A percentile compares a stretch with the other conserved stretches of the same genome.
These are phyloP conservation scores for Erythrolamprus reginae DNA, from an alignment of 2,113 vertebrate species.

Conservation along the genomic window DNA sequence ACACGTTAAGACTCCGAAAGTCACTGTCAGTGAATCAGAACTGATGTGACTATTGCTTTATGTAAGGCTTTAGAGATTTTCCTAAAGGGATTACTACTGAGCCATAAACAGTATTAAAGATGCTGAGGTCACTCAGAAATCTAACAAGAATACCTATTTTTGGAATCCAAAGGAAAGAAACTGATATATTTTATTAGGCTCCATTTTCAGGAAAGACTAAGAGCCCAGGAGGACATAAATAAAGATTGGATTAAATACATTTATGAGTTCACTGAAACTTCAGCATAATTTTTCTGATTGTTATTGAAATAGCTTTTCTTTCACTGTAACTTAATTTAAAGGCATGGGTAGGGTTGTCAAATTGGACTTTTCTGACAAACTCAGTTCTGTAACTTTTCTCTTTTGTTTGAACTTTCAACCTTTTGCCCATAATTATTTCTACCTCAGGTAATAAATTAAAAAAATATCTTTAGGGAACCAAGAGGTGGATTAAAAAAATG, in stretches of 20 bases:
- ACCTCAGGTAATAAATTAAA: not conserved
- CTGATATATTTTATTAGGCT: slow-evolving; percentile 3
- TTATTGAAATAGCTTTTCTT: not conserved
- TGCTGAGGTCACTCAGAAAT: slow-evolving; percentile 40
- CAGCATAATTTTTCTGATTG: not conserved
- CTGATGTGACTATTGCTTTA: not conserved
- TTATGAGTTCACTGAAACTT: not conserved
- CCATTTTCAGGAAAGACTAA: slow-evolving; percentile 9
- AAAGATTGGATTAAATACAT: not conserved
- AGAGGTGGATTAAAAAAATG: not conserved
- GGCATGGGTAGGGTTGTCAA: not conserved
- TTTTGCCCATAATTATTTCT: not conserved
- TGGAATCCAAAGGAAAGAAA: slow-evolving; percentile 15
- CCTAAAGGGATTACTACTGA: slow-evolving; percentile 46
- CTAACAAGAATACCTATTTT: slow-evolving; percentile 10
- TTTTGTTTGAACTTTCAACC: not conserved
- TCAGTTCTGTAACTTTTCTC: not conserved
- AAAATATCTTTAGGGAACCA: not conserved
- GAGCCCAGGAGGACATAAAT: slow-evolving; percentile 12
- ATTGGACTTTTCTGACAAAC: not conserved
- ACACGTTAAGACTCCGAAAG: rapidly evolving
- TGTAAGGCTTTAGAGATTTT: slow-evolving; percentile 40
- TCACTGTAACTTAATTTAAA: not conserved
- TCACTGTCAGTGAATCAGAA: not conserved
- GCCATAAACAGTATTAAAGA: slow-evolving; percentile 36